Conservation (phyloP, 2,888 invertebrate species). For the Ornithoptera alexandrae region DNA sequence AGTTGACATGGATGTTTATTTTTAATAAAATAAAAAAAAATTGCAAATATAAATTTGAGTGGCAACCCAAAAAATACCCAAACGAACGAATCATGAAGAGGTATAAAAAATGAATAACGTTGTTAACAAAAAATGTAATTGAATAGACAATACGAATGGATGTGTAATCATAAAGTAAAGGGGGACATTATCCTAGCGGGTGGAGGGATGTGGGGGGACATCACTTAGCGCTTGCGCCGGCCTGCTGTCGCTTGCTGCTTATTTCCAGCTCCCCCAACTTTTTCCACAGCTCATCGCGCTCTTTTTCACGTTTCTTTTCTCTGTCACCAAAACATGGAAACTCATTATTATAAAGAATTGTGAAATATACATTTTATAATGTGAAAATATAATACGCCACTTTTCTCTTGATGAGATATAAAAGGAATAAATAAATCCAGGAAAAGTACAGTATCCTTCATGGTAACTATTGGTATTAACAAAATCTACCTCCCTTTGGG, state of each 20-base stretch:
- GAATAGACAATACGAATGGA: conserved; percentile 76
- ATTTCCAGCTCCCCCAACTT: conserved; percentile 94
- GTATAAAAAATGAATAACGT: conserved; percentile 74
- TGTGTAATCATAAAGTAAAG: conserved; percentile 68
- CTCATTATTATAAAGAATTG: neutral
- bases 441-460: no score
- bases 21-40: conserved; percentile 9
- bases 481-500: no score
- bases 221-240: conserved; percentile 68
- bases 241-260: conserved; percentile 78
- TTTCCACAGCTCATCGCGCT: conserved; percentile 98
- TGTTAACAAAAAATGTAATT: conserved; percentile 77
- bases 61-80: conserved; percentile 40
- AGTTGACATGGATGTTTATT: neutral
- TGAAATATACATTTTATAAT: no score
- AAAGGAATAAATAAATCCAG: no score
- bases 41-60: conserved; percentile 21
- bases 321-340: conserved; percentile 45
- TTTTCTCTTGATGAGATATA: no score
- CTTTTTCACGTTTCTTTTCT: conserved; percentile 98
- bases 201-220: conserved; percentile 71
- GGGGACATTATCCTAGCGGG: conserved; percentile 63
- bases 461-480: no score
- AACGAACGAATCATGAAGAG: conserved; percentile 54
- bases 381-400: no score